These are phyloP conservation scores for Willisornis vidua DNA, from an alignment of 2,113 vertebrate genomes.

Conservation along the genomic window DNA sequence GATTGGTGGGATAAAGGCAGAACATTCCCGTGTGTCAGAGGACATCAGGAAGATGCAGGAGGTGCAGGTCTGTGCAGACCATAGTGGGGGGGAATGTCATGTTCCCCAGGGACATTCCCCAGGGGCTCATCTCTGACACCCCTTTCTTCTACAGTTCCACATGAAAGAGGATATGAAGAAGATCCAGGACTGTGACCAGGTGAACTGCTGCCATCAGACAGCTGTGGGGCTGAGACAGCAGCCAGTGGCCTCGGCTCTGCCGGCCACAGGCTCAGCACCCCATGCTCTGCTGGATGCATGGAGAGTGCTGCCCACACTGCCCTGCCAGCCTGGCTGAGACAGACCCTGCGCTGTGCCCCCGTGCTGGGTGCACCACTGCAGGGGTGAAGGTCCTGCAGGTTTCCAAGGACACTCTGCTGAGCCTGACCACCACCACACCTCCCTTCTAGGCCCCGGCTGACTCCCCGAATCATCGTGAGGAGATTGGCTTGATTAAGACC, in stretches of 20 bases:
- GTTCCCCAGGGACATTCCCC: too few species aligned
- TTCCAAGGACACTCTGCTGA: background rate
- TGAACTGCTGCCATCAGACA: background rate
- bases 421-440: background rate
- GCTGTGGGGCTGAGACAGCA: too few species aligned
- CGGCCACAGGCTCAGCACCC: background rate
- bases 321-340: background rate
- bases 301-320: too few species aligned
- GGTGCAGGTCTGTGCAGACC: background rate
- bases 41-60: background rate
- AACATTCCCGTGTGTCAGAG: too few species aligned
- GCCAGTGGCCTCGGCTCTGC: too few species aligned
- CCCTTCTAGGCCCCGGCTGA: background rate
- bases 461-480: background rate
- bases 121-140: background rate
- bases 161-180: too few species aligned
- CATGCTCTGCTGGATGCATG: too few species aligned
- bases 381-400: background rate
- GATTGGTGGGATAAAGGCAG: too few species aligned
- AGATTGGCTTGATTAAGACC: rapidly evolving
- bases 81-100: background rate
- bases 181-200: background rate
- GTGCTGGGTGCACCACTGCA: background rate
- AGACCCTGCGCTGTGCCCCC: background rate
- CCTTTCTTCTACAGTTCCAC: background rate